phyloP scores from a whole-genome alignment of 2,113 vertebrate species.

The Piprites chloris region DNA sequence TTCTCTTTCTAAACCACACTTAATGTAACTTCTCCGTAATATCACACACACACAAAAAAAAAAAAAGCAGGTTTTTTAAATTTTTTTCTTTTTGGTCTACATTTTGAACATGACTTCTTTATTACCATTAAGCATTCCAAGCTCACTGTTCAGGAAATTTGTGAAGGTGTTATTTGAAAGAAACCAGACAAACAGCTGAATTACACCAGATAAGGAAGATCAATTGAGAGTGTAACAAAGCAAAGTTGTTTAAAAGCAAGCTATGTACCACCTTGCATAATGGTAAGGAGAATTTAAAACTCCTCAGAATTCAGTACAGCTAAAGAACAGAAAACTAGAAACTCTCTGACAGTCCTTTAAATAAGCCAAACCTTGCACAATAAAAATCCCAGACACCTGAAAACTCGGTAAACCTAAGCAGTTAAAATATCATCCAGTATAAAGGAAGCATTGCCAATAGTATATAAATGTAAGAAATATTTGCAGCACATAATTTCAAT shows the following conservation, averaged over 20 bases:
- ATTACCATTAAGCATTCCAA: background rate
- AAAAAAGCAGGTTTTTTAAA: background rate
- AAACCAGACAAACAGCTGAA: background rate
- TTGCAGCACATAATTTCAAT: background rate
- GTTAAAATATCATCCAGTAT: background rate
- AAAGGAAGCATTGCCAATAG: background rate
- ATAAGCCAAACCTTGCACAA: background rate
- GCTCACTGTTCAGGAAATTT: background rate
- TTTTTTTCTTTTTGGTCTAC: background rate
- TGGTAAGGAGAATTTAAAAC: background rate
- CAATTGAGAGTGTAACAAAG: background rate
- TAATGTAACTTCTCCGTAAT: background rate
- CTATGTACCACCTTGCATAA: background rate
- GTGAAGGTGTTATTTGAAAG: background rate
- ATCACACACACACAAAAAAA: background rate
- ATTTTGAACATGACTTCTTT: background rate
- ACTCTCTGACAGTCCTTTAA: background rate
- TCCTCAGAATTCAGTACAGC: background rate
- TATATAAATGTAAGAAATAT: background rate
- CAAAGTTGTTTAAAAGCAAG: background rate
- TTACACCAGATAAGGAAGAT: background rate
- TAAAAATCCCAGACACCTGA: background rate
- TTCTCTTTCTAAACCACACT: background rate
- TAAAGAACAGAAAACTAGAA: background rate
- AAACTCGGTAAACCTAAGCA: background rate